phyloP scores from a whole-genome alignment of 2,113 vertebrate genomes.

The Epinephelus moara region DNA sequence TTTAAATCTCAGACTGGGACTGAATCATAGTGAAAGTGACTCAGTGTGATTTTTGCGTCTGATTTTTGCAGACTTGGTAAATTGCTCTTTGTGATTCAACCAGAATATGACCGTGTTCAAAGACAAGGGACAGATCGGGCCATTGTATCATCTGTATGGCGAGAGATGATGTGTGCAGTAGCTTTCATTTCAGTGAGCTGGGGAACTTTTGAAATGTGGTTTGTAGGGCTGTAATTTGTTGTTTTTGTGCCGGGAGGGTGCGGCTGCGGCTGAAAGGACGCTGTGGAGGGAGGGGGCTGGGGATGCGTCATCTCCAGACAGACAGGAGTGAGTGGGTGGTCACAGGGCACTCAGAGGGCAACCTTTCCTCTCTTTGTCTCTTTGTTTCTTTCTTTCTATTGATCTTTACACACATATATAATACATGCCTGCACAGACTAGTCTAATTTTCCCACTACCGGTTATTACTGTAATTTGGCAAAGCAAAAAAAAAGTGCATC shows the following conservation, averaged over 20 bases:
- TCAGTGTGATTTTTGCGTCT: conserved; percentile 43
- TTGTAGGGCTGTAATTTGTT: conserved; percentile 79
- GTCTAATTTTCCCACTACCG: not conserved
- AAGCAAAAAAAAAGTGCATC: conserved; percentile 11
- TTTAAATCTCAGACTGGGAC: not conserved
- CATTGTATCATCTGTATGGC: conserved; percentile 31
- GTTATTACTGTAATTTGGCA: conserved; percentile 18
- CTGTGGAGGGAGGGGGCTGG: conserved; percentile 53
- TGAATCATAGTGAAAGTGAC: conserved; percentile 66
- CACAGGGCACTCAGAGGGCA: conserved; percentile 66
- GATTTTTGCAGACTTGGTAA: conserved; percentile 25
- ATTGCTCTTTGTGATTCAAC: conserved; percentile 25
- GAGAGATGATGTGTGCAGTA: conserved; percentile 41
- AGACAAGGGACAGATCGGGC: conserved; percentile 23
- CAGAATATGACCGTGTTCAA: conserved; percentile 25
- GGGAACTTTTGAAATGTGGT: conserved; percentile 44
- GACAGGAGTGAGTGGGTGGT: conserved; percentile 72
- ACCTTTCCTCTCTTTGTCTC: not conserved
- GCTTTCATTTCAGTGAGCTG: conserved; percentile 30
- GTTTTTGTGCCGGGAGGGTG: conserved; percentile 78
- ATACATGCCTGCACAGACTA: not conserved
- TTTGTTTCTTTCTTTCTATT: not conserved
- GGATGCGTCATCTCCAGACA: conserved; percentile 76
- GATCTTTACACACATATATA: not conserved
- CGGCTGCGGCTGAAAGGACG: conserved; percentile 65